Percentiles rank a stretch among this genome's conserved stretches.
phyloP scores from a whole-genome alignment of 1,140 invertebrate genomes.

The Aphis gossypii region DNA sequence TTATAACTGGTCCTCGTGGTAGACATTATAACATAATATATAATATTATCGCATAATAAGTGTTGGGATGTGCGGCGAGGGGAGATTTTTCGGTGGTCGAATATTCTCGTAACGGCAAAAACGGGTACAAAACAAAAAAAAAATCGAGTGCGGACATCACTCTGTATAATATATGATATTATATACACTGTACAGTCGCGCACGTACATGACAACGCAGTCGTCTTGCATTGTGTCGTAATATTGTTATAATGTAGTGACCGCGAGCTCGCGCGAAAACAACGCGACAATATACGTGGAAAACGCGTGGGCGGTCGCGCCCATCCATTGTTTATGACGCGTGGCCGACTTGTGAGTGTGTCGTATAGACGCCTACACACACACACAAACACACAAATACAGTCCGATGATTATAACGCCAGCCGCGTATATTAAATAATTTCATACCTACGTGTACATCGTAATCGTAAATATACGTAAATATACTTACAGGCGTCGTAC shows the following conservation, averaged over 20 bases:
- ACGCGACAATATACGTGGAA: slow-evolving; percentile 18
- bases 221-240: background rate
- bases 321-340: slow-evolving; percentile 51
- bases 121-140: background rate
- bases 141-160: background rate
- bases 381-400: background rate
- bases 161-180: background rate
- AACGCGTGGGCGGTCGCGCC: slow-evolving; percentile 56
- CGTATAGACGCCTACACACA: slow-evolving; percentile 17
- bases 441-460: background rate
- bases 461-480: background rate
- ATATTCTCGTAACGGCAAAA: background rate
- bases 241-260: slow-evolving; percentile 6
- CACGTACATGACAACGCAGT: background rate
- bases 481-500: background rate
- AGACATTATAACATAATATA: background rate
- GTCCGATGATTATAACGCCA: slow-evolving; percentile 19
- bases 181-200: background rate
- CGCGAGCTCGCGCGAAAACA: slow-evolving; percentile 26
- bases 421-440: background rate
- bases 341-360: slow-evolving; percentile 21
- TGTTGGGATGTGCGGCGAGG: background rate
- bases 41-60: background rate
- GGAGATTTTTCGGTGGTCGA: background rate
- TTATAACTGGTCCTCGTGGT: background rate